Conservation (phyloP, 1,140 invertebrate species). For the Drosophila ambigua region DNA sequence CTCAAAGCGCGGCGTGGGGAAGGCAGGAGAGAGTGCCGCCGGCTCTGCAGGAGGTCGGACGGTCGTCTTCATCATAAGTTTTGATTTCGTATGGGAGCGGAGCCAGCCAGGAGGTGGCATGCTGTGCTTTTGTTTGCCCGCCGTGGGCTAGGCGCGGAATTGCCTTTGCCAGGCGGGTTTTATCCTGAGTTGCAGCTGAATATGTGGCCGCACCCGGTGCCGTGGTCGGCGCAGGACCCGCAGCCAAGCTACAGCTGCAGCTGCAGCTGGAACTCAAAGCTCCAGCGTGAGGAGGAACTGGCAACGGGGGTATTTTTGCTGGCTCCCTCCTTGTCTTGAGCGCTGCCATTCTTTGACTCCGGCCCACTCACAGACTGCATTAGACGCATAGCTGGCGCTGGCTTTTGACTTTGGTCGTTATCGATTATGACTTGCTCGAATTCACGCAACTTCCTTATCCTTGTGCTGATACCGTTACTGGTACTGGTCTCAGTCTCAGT, state of each 20-base stretch:
- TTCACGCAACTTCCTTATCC: conserved; percentile 7
- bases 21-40: conserved; percentile 32
- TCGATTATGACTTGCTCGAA: conserved; percentile 68
- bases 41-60: conserved; percentile 18
- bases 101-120: conserved; percentile 20
- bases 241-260: conserved; percentile 8
- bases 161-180: conserved; percentile 36
- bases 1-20: conserved; percentile 13
- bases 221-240: not conserved
- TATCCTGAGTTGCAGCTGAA: conserved; percentile 14
- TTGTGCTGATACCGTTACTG: not conserved
- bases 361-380: conserved; percentile 39
- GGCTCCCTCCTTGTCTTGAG: conserved; percentile 26
- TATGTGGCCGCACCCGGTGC: no score
- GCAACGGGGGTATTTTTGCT: not conserved
- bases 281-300: not conserved
- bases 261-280: not conserved
- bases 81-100: conserved; percentile 52
- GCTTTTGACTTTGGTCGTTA: conserved; percentile 49
- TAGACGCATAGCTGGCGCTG: conserved; percentile 32
- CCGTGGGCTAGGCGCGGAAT: conserved; percentile 50
- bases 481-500: not conserved
- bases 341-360: conserved; percentile 17
- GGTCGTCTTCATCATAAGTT: conserved; percentile 61
- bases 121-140: conserved; percentile 77